Conservation (phyloP, 2,113 vertebrate species). For the Phyllostomus discolor region DNA sequence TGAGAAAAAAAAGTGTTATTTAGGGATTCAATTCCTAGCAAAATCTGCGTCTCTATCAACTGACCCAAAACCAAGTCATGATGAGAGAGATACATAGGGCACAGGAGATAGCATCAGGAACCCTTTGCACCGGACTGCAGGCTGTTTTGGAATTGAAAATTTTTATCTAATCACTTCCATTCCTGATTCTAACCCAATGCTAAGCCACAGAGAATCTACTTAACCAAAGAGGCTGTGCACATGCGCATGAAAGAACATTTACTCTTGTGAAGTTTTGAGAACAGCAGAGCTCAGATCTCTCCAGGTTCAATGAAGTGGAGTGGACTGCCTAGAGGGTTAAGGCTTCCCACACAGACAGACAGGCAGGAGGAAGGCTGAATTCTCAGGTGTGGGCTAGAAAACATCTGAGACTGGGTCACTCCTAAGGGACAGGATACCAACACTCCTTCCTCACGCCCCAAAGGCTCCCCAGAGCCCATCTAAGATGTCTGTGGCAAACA, state of each 20-base stretch:
- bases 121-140: background rate
- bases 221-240: background rate
- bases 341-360: slow-evolving; percentile 13
- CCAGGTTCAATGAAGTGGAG: background rate
- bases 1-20: background rate
- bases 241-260: background rate
- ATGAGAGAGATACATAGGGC: background rate
- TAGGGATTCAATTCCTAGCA: background rate
- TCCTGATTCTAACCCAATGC: background rate
- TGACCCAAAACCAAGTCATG: background rate
- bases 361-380: background rate
- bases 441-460: background rate
- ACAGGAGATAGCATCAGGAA: background rate
- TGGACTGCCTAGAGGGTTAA: background rate
- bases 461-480: background rate
- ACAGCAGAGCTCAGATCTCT: background rate
- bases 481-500: background rate
- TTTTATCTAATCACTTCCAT: background rate
- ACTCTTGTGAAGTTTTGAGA: background rate
- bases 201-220: background rate
- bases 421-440: background rate
- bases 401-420: background rate
- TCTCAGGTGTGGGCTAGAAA: background rate
- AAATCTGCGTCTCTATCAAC: background rate
- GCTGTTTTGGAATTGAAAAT: background rate